Percentiles rank a stretch among this genome's conserved stretches.
These are phyloP conservation scores for Hirtodrosophila trivittata DNA, from an alignment of 2,888 invertebrate genomes.

Conservation along the genomic window DNA sequence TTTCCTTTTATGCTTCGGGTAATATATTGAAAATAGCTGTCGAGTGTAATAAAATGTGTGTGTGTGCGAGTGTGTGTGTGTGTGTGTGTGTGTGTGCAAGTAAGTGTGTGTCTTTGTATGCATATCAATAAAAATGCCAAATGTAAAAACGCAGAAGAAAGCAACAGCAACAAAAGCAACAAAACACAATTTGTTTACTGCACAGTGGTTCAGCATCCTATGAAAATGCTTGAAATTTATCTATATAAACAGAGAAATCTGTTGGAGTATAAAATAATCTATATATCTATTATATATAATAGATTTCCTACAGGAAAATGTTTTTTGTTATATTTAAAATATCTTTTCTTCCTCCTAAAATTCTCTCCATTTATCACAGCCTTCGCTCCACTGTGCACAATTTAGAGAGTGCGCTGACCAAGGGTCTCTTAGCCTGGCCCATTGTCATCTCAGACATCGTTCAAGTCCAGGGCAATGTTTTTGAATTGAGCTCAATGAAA, in stretches of 20 bases:
- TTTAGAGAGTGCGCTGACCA: conserved; percentile 30
- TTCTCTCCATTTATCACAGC: not conserved
- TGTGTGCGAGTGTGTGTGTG: conserved; percentile 36
- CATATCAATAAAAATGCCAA: conserved; percentile 77
- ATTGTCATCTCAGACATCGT: conserved; percentile 58
- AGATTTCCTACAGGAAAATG: too few relatives aligned
- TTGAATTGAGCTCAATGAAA: conserved; percentile 79
- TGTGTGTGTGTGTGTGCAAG: conserved; percentile 17
- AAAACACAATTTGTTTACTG: conserved; percentile 74
- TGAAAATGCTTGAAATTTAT: not conserved
- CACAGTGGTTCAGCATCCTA: conserved; percentile 36
- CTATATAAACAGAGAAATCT: not conserved
- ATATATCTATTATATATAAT: too few relatives aligned
- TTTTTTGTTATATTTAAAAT: too few relatives aligned
- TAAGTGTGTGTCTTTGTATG: conserved; percentile 56
- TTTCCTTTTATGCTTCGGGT: conserved; percentile 73
- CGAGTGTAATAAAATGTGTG: conserved; percentile 78
- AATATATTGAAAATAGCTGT: conserved; percentile 82
- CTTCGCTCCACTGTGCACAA: conserved; percentile 44
- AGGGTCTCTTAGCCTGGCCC: conserved; percentile 16
- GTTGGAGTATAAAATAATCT: too few relatives aligned
- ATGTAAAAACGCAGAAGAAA: conserved; percentile 52
- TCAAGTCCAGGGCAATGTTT: conserved; percentile 62
- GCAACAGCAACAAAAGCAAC: conserved; percentile 54
- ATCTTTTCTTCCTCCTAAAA: too few relatives aligned